Conservation (phyloP, 2,888 invertebrate species). For the Tachina lurida region DNA sequence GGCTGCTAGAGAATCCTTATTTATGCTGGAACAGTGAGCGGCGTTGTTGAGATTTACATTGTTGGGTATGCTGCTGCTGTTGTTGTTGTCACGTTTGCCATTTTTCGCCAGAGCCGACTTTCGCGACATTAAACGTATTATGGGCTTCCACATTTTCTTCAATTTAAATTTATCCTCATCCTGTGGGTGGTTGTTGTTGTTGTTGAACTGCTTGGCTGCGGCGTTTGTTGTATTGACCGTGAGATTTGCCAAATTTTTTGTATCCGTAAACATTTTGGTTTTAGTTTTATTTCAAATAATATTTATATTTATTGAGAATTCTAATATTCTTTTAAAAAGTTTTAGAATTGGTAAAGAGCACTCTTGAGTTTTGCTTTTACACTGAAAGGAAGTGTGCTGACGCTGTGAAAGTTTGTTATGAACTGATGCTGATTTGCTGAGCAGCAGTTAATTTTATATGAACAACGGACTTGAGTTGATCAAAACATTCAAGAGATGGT, state of each 20-base stretch:
- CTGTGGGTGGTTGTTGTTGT: constrained; percentile 48
- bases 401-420: constrained; percentile 79
- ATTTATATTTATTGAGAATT: constrained; percentile 6
- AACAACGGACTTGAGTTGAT: constrained; percentile 66
- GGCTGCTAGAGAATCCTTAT: constrained; percentile 71
- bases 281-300: constrained; percentile 51
- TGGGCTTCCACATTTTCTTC: constrained; percentile 79
- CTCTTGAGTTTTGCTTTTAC: constrained; percentile 30
- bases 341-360: constrained; percentile 18
- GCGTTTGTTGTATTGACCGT: constrained; percentile 63
- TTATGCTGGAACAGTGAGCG: constrained; percentile 48
- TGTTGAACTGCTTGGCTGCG: constrained; percentile 62
- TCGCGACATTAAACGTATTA: constrained; percentile 77
- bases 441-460: constrained; percentile 81
- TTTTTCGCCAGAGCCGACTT: constrained; percentile 66
- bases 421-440: constrained; percentile 82
- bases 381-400: constrained; percentile 74
- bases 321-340: constrained; percentile 34
- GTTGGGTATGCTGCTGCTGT: constrained; percentile 73
- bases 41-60: constrained; percentile 76
- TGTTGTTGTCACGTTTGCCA: constrained; percentile 51
- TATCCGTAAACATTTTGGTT: constrained; percentile 79
- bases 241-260: constrained; percentile 78
- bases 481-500: constrained; percentile 67
- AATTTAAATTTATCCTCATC: constrained; percentile 74